These are phyloP conservation scores for Helicoverpa armigera DNA, from an alignment of 1,140 invertebrate genomes.

Conservation along the genomic window DNA sequence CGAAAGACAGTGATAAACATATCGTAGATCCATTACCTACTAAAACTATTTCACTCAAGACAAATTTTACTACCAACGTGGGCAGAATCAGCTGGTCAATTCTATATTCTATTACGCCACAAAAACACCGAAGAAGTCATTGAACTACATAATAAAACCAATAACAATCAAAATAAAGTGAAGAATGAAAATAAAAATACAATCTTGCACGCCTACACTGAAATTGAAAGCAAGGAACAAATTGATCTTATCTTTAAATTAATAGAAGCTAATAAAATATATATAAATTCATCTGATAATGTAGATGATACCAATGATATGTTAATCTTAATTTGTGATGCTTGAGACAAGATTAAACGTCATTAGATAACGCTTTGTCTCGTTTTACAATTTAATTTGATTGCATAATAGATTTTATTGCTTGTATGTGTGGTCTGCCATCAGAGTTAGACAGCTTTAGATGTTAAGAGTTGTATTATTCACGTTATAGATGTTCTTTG, in stretches of 20 bases:
- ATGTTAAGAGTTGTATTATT: no score
- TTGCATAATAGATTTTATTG: conserved; percentile 20
- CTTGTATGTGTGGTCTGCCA: not conserved
- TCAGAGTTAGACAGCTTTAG: not conserved
- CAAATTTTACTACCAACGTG: conserved; percentile 16
- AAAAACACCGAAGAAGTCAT: conserved; percentile 13
- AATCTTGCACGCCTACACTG: not conserved
- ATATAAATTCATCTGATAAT: conserved; percentile 27
- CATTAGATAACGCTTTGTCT: conserved; percentile 16
- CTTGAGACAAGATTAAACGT: conserved; percentile 5
- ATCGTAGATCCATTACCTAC: not conserved
- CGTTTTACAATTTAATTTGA: conserved; percentile 8
- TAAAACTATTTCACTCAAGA: not conserved
- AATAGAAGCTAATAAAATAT: conserved; percentile 19
- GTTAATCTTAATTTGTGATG: conserved; percentile 32
- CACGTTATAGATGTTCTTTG: no score
- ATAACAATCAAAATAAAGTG: conserved; percentile 40
- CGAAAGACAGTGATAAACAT: not conserved
- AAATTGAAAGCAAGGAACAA: conserved; percentile 10
- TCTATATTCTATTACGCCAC: not conserved
- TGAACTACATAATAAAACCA: conserved; percentile 26
- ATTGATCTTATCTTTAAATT: conserved; percentile 13
- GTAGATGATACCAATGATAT: not conserved
- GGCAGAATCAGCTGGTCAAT: not conserved
- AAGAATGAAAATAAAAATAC: conserved; percentile 21